Percentiles rank a stretch among this genome's conserved stretches.
Conservation (phyloP, 2,888 invertebrate species). For the Ochropleura plecta region DNA sequence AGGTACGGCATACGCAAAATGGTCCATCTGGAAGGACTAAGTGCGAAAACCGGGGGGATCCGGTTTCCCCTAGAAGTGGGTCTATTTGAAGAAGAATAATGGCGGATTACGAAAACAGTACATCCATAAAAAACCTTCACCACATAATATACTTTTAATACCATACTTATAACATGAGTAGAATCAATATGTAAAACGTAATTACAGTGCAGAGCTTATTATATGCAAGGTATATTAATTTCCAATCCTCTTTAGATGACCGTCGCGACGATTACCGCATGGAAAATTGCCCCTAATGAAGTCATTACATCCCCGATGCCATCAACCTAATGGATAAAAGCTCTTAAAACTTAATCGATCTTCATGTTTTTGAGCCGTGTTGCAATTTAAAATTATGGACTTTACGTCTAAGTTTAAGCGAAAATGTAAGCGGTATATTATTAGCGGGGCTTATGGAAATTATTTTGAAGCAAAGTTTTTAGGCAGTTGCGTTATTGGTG, state of each 20-base stretch:
- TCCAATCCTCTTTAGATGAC: slow-evolving; percentile 67
- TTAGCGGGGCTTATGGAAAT: slow-evolving; percentile 43
- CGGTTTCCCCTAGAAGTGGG: too few relatives aligned
- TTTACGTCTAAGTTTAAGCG: slow-evolving; percentile 45
- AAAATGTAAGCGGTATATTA: slow-evolving; percentile 44
- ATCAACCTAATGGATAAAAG: slow-evolving; percentile 87
- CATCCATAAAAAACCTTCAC: slow-evolving; percentile 31
- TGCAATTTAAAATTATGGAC: slow-evolving; percentile 70
- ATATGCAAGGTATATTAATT: slow-evolving; percentile 62
- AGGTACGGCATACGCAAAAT: too few relatives aligned
- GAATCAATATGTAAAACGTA: slow-evolving; percentile 63
- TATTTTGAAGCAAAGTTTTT: slow-evolving; percentile 37
- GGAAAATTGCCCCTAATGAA: slow-evolving; percentile 81
- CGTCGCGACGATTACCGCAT: slow-evolving; percentile 70
- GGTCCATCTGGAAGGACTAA: too few relatives aligned
- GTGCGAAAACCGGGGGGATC: too few relatives aligned
- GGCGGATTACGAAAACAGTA: slow-evolving; percentile 33
- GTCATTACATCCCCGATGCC: slow-evolving; percentile 79
- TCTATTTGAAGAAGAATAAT: too few relatives aligned
- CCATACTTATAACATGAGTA: slow-evolving; percentile 43
- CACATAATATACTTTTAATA: slow-evolving; percentile 56
- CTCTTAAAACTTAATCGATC: slow-evolving; percentile 87
- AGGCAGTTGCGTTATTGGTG: slow-evolving; percentile 18
- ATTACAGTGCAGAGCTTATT: slow-evolving; percentile 56
- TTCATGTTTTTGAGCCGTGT: slow-evolving; percentile 75